Evolutionary conservation across 2,113 vertebrate species (phyloP).

Genomic region (Odocoileus virginianus): DNA sequence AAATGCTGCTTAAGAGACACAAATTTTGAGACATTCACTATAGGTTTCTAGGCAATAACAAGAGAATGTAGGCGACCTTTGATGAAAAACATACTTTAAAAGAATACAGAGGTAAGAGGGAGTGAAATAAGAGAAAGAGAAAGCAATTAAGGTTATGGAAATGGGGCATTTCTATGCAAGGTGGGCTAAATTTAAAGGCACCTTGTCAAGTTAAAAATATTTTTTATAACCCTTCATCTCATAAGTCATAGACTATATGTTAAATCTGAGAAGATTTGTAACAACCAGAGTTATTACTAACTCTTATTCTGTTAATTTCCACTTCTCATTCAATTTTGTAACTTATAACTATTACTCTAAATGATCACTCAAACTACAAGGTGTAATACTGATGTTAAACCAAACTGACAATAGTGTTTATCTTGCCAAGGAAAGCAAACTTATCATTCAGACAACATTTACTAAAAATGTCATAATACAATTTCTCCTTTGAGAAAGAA

Average conservation of each 20-base stretch:
- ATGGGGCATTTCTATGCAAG: not conserved
- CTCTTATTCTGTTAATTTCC: not conserved
- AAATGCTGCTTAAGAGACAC: slow-evolving; percentile 31
- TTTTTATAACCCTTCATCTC: not conserved
- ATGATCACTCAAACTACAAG: not conserved
- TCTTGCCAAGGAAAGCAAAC: not conserved
- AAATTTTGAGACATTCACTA: slow-evolving; percentile 30
- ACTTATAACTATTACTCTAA: not conserved
- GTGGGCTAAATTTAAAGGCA: slow-evolving; percentile 48
- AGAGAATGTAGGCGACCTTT: not conserved
- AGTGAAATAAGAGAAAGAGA: slow-evolving; percentile 17
- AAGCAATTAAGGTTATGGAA: slow-evolving; percentile 57
- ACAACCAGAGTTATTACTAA: not conserved
- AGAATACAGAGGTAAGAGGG: not conserved
- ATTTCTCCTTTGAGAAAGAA: not conserved
- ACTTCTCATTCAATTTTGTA: slow-evolving; percentile 20
- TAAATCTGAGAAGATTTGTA: slow-evolving; percentile 8
- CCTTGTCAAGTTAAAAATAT: slow-evolving; percentile 39
- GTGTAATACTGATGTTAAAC: not conserved
- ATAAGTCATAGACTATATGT: not conserved
- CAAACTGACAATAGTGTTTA: not conserved
- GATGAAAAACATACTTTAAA: not conserved
- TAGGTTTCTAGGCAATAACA: not conserved
- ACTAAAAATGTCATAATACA: not conserved
- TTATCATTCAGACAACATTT: not conserved